These are phyloP conservation scores for Epiperipatus broadwayi DNA, from an alignment of 2,888 invertebrate genomes.

Conservation along the genomic window DNA sequence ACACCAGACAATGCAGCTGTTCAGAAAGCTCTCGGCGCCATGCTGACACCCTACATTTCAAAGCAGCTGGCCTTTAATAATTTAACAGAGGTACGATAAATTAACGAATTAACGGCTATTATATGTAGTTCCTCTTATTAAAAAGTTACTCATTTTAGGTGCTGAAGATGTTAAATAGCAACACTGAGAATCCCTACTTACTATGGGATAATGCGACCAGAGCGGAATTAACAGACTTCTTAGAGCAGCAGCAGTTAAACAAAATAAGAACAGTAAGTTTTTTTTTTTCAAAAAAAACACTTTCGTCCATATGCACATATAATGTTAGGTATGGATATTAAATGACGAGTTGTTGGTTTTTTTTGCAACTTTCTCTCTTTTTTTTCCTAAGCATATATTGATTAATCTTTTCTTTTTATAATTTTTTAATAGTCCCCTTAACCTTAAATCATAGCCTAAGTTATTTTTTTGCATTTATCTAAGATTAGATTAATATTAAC, in stretches of 20 bases:
- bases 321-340: constrained; percentile 3
- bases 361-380: too few species aligned
- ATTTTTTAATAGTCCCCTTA: too few species aligned
- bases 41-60: constrained; percentile 73
- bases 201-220: constrained; percentile 96
- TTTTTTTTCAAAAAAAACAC: too few species aligned
- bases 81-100: constrained; percentile 46
- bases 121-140: constrained; percentile 9
- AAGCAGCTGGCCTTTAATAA: constrained; percentile 49
- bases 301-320: constrained; percentile 8
- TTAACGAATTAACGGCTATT: constrained; percentile 8
- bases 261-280: constrained; percentile 28
- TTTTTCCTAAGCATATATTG: too few species aligned
- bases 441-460: too few species aligned
- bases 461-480: too few species aligned
- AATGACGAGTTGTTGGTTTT: too few species aligned
- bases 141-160: constrained; percentile 34
- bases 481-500: too few species aligned
- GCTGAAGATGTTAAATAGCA: constrained; percentile 81
- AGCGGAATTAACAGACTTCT: constrained; percentile 69
- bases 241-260: constrained; percentile 46
- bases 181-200: constrained; percentile 83
- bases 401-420: constrained; percentile 5
- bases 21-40: constrained; percentile 39
- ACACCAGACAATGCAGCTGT: constrained; percentile 43